Percentiles rank a stretch among this genome's conserved stretches.
These are phyloP conservation scores for Deilephila elpenor DNA, from an alignment of 2,888 invertebrate genomes.

Conservation along the genomic window DNA sequence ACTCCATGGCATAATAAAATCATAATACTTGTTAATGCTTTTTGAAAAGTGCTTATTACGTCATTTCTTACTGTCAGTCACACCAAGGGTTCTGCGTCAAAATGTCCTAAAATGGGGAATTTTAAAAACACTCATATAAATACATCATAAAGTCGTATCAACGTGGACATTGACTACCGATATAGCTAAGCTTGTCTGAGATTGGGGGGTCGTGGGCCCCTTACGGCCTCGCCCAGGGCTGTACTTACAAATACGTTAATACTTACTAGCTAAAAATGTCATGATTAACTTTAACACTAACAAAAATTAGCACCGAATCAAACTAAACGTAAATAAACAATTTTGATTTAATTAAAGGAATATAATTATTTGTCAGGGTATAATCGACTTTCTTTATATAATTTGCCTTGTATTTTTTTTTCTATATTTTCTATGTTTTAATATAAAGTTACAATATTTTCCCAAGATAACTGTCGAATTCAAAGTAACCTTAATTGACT, in stretches of 20 bases:
- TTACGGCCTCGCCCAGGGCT: neutral
- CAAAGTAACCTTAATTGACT: too few relatives aligned
- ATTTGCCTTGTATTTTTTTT: too few relatives aligned
- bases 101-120: neutral
- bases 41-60: neutral
- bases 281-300: conserved; percentile 14
- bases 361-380: too few relatives aligned
- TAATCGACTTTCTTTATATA: too few relatives aligned
- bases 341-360: too few relatives aligned
- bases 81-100: too few relatives aligned
- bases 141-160: neutral
- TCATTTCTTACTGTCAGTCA: neutral
- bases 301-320: conserved; percentile 7
- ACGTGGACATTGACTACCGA: neutral
- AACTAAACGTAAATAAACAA: neutral
- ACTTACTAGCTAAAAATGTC: conserved; percentile 16
- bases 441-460: too few relatives aligned
- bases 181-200: conserved; percentile 7
- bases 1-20: too few relatives aligned
- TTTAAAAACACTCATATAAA: neutral
- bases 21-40: too few relatives aligned
- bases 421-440: too few relatives aligned
- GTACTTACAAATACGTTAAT: conserved; percentile 23
- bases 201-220: conserved; percentile 5
- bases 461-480: too few relatives aligned